Base-by-base conservation (phyloP, 37 sponge, comb jelly and placozoan species). In the Halisarca cf. caerulea region DNA sequence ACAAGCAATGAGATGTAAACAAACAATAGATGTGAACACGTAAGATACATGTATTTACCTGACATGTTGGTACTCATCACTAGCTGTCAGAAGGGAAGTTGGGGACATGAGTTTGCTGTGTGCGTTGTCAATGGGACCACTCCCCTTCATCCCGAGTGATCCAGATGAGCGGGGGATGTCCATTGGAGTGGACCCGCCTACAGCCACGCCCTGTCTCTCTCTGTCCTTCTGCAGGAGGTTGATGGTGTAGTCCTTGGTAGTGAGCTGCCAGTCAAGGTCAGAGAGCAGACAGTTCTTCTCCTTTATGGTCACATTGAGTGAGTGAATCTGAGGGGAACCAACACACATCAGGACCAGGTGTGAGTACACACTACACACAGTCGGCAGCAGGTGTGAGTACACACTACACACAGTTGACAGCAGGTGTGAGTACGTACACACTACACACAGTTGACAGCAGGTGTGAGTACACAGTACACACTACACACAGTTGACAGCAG, bases 221-320 rank as follows among this genome's bases (percentile, higher is more conserved):
- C 77, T 42, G 25, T 85, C 85, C 0, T 80, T 80, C 33, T 81
- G 85, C n/a, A 89, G 85, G 23, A 89, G 20, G 34, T 80, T 84
- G 61, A 89, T 84, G 37, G 81, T 61, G 28, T 77, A 3, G 37
- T 68, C 54, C 58, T 81, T 85, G 6, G 35, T 59, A 59, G 59
- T 59, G 6, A 89, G 54, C 35, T 85, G 89, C 18, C 42, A 47
- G 62, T 89, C 85, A 2, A 89, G 61, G 9, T 89, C 89, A 0
- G 79, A 42, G 2, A 89, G 71, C 36, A 47, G 80, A 7, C 59
- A 36, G 4, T 47, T 45, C 40, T 81, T 80, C 62, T 89, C 89
- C 37, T 64, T 62, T 3, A 89, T 0, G 15, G 70, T 72, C 23
- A 89, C 2, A 3, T 71, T 84, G 23, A 43, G 24, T 15, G 88